Evolutionary conservation across 2,113 vertebrate genomes (phyloP), one percentile per base, ranked within the genome.

Genomic region (Laterallus jamaicensis): DNA sequence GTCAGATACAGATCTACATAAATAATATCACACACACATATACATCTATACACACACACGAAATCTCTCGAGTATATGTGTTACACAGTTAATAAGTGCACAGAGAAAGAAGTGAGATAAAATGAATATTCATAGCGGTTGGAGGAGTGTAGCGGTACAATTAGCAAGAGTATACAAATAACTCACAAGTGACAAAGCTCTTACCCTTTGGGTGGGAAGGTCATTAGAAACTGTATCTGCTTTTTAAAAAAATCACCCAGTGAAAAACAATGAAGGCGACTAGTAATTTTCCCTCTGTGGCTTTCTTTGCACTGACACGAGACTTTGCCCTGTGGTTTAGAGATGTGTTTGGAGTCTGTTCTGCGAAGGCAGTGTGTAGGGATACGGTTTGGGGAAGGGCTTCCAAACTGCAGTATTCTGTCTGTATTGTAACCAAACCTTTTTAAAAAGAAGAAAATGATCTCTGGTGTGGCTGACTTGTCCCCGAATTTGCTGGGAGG

Each of bases 91-190:
- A 91, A 84, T 94, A 89, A 94, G 70, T 96, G 86, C 77, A 95
- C 90, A 80, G 83, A 77, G 92, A 96, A 74, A 63, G 83, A 92
- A 93, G 92, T 96, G 79, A 88, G 87, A 79, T 91, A 86, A 96
- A 87, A 97, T 96, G 92, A 97, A 93, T 97, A 94, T 97, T 97
- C 97, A 95, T 96, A 93, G 71, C 1, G 0, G 39, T 83, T 59
- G 71, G 91, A 93, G 93, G 73, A 97, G 68, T 84, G 85, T 85
- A 93, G 91, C 76, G 12, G 84, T 97, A 96, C 78, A 98, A 93
- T 97, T 96, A 97, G 80, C 92, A 84, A 78, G 95, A 93, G 62
- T 94, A 77, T 95, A 93, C 94, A 94, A 93, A 94, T 94, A 82
- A 92, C 92, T 96, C 92, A 92, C 58, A 69, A 95, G 93, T 93